Percentiles rank a stretch among this genome's conserved stretches.
Evolutionary conservation across 2,888 invertebrate genomes (phyloP).

Genomic region (Ischnus inquisitorius): DNA sequence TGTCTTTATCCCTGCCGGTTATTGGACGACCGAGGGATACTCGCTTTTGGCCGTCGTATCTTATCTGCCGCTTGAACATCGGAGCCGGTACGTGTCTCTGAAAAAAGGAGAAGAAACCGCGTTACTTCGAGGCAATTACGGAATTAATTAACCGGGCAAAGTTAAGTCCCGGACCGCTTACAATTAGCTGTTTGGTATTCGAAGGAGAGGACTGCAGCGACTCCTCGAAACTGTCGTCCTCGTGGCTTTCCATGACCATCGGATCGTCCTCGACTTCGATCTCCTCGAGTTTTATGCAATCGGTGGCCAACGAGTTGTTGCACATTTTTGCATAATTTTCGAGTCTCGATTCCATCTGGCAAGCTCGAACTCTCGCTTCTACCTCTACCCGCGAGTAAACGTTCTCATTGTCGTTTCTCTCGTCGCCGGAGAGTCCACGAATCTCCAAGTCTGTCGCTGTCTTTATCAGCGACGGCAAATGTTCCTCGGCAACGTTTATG

Average conservation of each 20-base stretch:
- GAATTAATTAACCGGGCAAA: conserved; percentile 38
- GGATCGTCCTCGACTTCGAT: conserved; percentile 83
- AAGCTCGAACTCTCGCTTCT: conserved; percentile 76
- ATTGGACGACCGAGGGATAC: conserved; percentile 83
- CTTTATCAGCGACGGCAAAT: conserved; percentile 89
- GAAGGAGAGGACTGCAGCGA: conserved; percentile 62
- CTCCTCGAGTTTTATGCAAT: conserved; percentile 80
- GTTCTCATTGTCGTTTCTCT: conserved; percentile 87
- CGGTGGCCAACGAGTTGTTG: conserved; percentile 75
- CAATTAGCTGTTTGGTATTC: conserved; percentile 73
- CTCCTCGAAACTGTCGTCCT: conserved; percentile 79
- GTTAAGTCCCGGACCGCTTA: conserved; percentile 50
- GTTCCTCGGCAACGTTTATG: conserved; percentile 89
- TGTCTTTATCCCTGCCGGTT: conserved; percentile 65
- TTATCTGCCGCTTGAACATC: conserved; percentile 83
- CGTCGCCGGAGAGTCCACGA: conserved; percentile 88
- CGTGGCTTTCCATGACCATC: conserved; percentile 82
- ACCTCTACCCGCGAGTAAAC: conserved; percentile 86
- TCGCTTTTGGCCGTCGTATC: conserved; percentile 86
- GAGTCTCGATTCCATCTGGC: conserved; percentile 78
- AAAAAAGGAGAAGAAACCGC: not conserved
- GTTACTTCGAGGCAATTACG: not conserved
- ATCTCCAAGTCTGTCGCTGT: conserved; percentile 90
- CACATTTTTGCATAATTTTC: conserved; percentile 75
- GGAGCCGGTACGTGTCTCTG: conserved; percentile 80